Percentiles rank a stretch among this genome's conserved stretches.
Evolutionary conservation across 2,113 vertebrate genomes (phyloP).

Genomic region (Poecilia latipinna): DNA sequence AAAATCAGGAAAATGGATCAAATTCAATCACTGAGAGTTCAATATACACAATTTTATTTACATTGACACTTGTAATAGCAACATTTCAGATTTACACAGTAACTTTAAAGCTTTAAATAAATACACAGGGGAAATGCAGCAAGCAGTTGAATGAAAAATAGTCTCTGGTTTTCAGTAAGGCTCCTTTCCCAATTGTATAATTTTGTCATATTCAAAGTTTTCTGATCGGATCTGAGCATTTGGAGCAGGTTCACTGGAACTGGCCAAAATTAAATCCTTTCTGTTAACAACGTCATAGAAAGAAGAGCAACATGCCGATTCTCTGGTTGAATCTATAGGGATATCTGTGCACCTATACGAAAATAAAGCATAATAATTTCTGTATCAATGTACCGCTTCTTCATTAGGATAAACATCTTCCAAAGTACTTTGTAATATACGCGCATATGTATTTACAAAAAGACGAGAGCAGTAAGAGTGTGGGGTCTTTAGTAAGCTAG

Average conservation of each 20-base stretch:
- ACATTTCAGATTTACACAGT: conserved; percentile 66
- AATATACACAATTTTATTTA: conserved; percentile 79
- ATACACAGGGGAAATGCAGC: conserved; percentile 70
- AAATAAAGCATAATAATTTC: conserved; percentile 66
- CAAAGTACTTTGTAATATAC: conserved; percentile 62
- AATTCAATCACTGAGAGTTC: conserved; percentile 30
- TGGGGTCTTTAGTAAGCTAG: conserved; percentile 45
- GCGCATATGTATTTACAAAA: conserved; percentile 70
- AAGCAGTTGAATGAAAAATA: conserved; percentile 33
- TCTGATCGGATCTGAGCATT: conserved; percentile 7
- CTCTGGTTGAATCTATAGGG: conserved; percentile 32
- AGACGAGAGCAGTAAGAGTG: conserved; percentile 48
- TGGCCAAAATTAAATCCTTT: conserved; percentile 11
- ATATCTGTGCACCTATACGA: conserved; percentile 51
- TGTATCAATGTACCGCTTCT: conserved; percentile 73
- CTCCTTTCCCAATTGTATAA: conserved; percentile 8
- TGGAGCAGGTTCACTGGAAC: conserved; percentile 17
- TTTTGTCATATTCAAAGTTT: conserved; percentile 2
- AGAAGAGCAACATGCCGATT: conserved; percentile 51
- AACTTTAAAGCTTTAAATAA: conserved; percentile 75
- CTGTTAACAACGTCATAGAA: conserved; percentile 38
- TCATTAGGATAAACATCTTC: conserved; percentile 57
- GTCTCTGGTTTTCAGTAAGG: conserved; percentile 12
- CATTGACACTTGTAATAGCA: conserved; percentile 71
- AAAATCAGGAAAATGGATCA: background rate